Evolutionary conservation across 2,113 vertebrate genomes (phyloP).

Genomic region (Apteryx owenii): DNA sequence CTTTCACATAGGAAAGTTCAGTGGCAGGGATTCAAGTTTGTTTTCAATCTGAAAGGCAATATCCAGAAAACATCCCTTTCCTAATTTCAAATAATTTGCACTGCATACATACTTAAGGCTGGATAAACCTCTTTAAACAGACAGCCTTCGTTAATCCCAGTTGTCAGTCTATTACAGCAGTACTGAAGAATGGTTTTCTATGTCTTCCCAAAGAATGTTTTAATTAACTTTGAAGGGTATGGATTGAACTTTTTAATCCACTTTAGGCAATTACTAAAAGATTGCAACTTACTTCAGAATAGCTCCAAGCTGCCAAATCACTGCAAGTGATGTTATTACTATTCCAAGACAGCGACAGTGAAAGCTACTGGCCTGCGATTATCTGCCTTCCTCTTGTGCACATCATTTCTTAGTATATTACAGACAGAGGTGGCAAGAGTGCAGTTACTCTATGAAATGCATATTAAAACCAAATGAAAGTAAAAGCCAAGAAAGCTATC

Average conservation of each 20-base stretch:
- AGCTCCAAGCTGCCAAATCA: background rate
- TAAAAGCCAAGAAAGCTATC: background rate
- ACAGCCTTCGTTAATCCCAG: background rate
- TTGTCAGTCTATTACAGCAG: background rate
- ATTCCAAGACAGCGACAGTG: background rate
- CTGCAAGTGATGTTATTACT: background rate
- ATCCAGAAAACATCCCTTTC: background rate
- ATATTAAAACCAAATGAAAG: background rate
- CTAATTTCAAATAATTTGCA: background rate
- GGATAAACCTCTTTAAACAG: background rate
- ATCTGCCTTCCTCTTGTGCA: background rate
- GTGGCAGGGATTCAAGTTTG: background rate
- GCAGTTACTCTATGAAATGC: background rate
- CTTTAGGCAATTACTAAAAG: background rate
- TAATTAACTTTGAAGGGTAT: background rate
- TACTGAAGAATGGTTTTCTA: background rate
- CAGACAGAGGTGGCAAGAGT: background rate
- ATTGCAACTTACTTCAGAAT: background rate
- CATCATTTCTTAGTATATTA: background rate
- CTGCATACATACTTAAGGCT: fast-evolving
- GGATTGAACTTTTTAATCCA: background rate
- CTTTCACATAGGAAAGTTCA: background rate
- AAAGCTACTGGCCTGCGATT: background rate
- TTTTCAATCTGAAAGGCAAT: background rate
- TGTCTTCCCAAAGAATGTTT: background rate